Evolutionary conservation across 2,113 vertebrate species (phyloP).

Genomic region (Cynoglossus semilaevis): DNA sequence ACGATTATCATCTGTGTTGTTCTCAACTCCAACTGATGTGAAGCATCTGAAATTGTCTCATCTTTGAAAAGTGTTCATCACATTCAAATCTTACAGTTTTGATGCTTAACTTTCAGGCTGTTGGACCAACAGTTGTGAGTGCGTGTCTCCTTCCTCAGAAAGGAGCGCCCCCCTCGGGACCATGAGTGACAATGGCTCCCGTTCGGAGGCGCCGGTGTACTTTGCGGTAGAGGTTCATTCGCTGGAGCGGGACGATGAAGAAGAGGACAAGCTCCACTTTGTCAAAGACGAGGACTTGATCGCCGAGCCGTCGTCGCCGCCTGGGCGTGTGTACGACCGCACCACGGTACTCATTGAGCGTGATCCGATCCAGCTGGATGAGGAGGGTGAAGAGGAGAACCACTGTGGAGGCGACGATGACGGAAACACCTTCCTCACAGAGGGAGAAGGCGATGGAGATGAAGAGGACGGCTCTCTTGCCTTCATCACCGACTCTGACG

Average conservation of each 20-base stretch:
- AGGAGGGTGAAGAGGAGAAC: constrained; percentile 83
- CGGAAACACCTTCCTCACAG: constrained; percentile 85
- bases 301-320: constrained; percentile 82
- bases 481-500: constrained; percentile 89
- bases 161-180: constrained; percentile 73
- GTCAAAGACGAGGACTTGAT: constrained; percentile 81
- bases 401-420: constrained; percentile 84
- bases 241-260: constrained; percentile 75
- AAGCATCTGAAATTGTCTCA: too few species aligned
- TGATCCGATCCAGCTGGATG: constrained; percentile 86
- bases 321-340: constrained; percentile 89
- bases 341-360: constrained; percentile 98
- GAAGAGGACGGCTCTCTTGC: constrained; percentile 86
- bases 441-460: constrained; percentile 85
- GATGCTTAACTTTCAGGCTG: constrained; percentile 27
- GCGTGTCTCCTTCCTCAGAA: constrained; percentile 49
- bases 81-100: not conserved
- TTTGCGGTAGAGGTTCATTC: constrained; percentile 83
- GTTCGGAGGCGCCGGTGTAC: constrained; percentile 78
- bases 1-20: too few species aligned
- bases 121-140: constrained; percentile 20
- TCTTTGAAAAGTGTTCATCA: too few species aligned
- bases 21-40: too few species aligned
- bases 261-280: constrained; percentile 82
- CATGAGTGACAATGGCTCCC: constrained; percentile 95